Conservation (phyloP, 2,888 invertebrate genomes). For the Dusona sp. region DNA sequence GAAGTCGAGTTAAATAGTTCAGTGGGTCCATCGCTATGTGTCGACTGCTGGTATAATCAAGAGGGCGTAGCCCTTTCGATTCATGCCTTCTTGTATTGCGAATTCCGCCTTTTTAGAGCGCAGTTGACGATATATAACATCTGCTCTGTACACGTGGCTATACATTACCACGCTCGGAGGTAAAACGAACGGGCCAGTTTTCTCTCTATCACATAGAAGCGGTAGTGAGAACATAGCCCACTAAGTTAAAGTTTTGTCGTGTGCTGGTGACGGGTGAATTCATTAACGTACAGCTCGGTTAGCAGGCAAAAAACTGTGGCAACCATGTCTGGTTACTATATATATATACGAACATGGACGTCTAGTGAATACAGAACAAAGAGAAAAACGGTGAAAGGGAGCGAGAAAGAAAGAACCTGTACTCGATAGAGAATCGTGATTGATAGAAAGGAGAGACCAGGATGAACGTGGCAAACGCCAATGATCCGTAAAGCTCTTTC, state of each 20-base stretch:
- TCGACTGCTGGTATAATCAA: slow-evolving; percentile 32
- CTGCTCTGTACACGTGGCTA: slow-evolving; percentile 2
- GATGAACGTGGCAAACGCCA: slow-evolving; percentile 81
- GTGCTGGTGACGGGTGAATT: slow-evolving; percentile 66
- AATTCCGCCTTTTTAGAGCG: background rate
- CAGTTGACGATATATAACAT: background rate
- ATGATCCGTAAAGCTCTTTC: slow-evolving; percentile 73
- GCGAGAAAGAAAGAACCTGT: slow-evolving; percentile 38
- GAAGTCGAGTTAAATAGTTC: slow-evolving; percentile 55
- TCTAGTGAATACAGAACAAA: background rate
- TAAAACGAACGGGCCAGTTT: slow-evolving; percentile 49
- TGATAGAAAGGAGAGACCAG: slow-evolving; percentile 71
- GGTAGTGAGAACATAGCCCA: slow-evolving; percentile 20
- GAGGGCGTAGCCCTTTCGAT: background rate
- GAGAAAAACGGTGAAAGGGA: slow-evolving; percentile 9
- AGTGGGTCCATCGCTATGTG: background rate
- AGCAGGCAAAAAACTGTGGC: slow-evolving; percentile 45
- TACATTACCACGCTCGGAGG: slow-evolving; percentile 10
- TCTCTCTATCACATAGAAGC: slow-evolving; percentile 15
- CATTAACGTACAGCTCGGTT: slow-evolving; percentile 54
- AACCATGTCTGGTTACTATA: slow-evolving; percentile 27
- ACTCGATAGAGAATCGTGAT: slow-evolving; percentile 70
- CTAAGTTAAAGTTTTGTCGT: slow-evolving; percentile 62
- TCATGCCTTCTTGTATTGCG: background rate
- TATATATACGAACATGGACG: background rate